phyloP scores from a whole-genome alignment of 2,113 vertebrate species.

The Sisor rabdophorus region DNA sequence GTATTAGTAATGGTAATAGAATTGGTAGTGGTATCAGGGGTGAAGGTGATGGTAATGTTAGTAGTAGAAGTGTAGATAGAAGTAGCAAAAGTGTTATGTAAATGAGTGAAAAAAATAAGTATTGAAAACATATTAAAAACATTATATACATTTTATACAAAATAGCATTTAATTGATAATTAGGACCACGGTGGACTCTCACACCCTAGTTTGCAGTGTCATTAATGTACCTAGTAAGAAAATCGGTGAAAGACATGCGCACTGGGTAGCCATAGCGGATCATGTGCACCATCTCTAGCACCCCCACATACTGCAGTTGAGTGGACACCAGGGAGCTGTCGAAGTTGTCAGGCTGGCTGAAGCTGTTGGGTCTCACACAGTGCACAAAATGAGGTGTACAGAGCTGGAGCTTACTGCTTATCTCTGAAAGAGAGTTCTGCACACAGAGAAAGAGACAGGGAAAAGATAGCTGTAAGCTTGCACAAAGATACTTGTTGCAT shows the following conservation, averaged over 20 bases:
- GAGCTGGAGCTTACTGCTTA: conserved; percentile 80
- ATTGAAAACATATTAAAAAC: too few species aligned
- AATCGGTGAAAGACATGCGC: conserved; percentile 80
- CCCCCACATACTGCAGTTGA: conserved; percentile 87
- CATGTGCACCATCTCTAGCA: conserved; percentile 89
- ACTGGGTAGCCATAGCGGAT: conserved; percentile 86
- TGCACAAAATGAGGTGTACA: conserved; percentile 81
- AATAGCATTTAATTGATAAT: too few species aligned
- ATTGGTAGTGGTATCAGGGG: not conserved
- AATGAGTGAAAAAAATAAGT: too few species aligned
- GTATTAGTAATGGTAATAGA: not conserved
- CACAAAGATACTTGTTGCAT: not conserved
- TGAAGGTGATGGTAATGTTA: not conserved
- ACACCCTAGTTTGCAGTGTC: not conserved
- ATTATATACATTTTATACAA: too few species aligned
- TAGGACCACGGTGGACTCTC: too few species aligned
- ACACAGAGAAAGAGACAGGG: not conserved
- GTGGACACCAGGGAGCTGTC: conserved; percentile 86
- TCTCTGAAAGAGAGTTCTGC: conserved; percentile 83
- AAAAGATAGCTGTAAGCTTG: not conserved
- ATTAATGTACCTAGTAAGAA: conserved; percentile 79
- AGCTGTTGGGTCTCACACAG: conserved; percentile 85
- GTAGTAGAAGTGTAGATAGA: not conserved
- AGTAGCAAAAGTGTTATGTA: too few species aligned
- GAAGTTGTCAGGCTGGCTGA: conserved; percentile 75